phyloP scores from a whole-genome alignment of 2,888 invertebrate genomes.

The Junonia oenone region DNA sequence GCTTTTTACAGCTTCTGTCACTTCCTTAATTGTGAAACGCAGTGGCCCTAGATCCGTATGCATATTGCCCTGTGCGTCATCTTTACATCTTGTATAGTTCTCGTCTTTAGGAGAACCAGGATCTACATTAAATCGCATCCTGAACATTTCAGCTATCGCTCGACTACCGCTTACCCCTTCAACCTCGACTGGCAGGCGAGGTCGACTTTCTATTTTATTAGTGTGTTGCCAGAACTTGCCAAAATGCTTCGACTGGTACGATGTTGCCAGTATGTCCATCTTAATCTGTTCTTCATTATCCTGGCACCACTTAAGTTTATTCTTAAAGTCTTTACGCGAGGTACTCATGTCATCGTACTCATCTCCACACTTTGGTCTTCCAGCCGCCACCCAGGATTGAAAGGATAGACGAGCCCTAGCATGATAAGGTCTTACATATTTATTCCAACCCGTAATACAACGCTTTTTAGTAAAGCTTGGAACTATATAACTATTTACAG shows the following conservation, averaged over 20 bases:
- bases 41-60: neutral
- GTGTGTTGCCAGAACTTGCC: slow-evolving; percentile 26
- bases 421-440: slow-evolving; percentile 23
- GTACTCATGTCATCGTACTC: slow-evolving; percentile 15
- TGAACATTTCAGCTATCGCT: slow-evolving; percentile 5
- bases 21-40: neutral
- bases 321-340: slow-evolving; percentile 16
- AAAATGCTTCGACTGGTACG: slow-evolving; percentile 14
- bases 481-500: neutral
- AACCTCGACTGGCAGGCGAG: neutral
- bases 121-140: neutral
- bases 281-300: slow-evolving; percentile 24
- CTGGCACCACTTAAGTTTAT: slow-evolving; percentile 24
- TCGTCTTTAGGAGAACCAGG: neutral
- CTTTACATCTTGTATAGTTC: neutral
- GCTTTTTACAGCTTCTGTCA: neutral
- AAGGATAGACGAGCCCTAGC: slow-evolving; percentile 20
- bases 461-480: neutral
- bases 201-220: neutral
- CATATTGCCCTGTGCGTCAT: neutral
- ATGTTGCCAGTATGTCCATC: slow-evolving; percentile 24
- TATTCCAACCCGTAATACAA: slow-evolving; percentile 23
- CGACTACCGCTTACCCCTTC: neutral
- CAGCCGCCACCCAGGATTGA: slow-evolving; percentile 14
- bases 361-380: slow-evolving; percentile 16